Percentiles rank a stretch among this genome's conserved stretches.
Conservation (phyloP, 2,113 vertebrate genomes). For the Callospermophilus lateralis region DNA sequence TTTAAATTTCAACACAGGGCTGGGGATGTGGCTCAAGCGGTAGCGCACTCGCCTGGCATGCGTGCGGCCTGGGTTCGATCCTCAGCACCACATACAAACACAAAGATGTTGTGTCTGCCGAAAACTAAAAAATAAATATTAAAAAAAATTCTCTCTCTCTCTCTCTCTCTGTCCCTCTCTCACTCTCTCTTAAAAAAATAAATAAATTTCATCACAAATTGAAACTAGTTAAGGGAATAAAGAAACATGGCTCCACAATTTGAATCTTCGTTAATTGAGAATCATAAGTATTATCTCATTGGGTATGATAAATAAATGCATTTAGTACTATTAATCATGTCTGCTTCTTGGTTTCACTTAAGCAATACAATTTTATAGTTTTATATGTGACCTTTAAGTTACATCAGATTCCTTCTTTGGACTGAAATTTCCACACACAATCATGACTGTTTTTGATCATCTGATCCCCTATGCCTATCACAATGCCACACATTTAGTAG, state of each 20-base stretch:
- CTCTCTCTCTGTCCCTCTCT: no score
- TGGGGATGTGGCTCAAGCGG: no score
- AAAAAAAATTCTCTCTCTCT: no score
- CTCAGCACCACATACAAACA: no score
- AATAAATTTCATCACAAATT: constrained; percentile 49
- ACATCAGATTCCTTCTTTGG: neutral
- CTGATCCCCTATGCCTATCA: neutral
- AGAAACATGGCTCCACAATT: neutral
- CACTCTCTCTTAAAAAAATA: no score
- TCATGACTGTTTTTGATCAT: neutral
- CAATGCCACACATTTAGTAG: neutral
- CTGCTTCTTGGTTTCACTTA: neutral
- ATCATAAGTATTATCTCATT: neutral
- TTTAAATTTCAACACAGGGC: constrained; percentile 42
- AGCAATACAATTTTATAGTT: neutral
- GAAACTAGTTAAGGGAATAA: constrained; percentile 13
- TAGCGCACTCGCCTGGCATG: no score
- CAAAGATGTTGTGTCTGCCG: no score
- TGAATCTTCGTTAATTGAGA: neutral
- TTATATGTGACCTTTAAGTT: neutral
- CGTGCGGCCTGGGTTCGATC: no score
- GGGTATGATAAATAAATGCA: neutral
- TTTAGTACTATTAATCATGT: neutral
- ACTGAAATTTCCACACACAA: neutral
- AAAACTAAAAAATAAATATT: no score